Base-by-base conservation (phyloP, 2,888 invertebrate genomes). In the Eucera pruinosa region DNA sequence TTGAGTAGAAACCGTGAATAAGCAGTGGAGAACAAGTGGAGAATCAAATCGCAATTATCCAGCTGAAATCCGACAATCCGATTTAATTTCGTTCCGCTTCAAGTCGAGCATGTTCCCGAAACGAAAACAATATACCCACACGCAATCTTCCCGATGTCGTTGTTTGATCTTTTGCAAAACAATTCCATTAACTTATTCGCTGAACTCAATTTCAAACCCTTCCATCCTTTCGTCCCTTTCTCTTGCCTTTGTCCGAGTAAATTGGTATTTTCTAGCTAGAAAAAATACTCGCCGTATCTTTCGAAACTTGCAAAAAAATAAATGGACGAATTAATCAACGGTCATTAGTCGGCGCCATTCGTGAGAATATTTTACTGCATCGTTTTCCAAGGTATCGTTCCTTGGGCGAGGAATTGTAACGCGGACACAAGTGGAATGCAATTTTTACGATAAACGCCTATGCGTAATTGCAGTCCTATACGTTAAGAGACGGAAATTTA, bases 361-460 rank as follows among this genome's bases (percentile, higher is more conserved):
- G 36, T 27, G 5, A 5, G 3, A 13, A 9, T 30, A 39, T 68
- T n/a, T 71, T 71, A 52, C 20, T 15, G 47, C 3, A 0, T n/a
- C 33, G 57, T 58, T 60, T 7, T 0, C n/a, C 25, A 13, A 15
- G 23, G 13, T 20, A 20, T 39, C 47, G 27, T 57, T 45, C 7
- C 48, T 54, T 39, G 23, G 43, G 23, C 25, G 30, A 11, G 25
- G 4, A 9, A n/a, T 6, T 9, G 15, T 4, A n/a, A 1, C 15
- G 15, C 20, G 52, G 11, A 33, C 4, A 7, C 47, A n/a, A n/a
- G 25, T 18, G 18, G 0, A 9, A 25, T 6, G 52, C 45, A 75
- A 52, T 75, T 72, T 72, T 72, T 54, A 41, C 72, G 72, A 60
- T 18, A 23, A 47, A 58, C 74, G 58, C 45, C 64, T n/a, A 58